Evolutionary conservation across 2,113 vertebrate species (phyloP), one percentile per base, ranked within the genome.

Genomic region (Martes martes): DNA sequence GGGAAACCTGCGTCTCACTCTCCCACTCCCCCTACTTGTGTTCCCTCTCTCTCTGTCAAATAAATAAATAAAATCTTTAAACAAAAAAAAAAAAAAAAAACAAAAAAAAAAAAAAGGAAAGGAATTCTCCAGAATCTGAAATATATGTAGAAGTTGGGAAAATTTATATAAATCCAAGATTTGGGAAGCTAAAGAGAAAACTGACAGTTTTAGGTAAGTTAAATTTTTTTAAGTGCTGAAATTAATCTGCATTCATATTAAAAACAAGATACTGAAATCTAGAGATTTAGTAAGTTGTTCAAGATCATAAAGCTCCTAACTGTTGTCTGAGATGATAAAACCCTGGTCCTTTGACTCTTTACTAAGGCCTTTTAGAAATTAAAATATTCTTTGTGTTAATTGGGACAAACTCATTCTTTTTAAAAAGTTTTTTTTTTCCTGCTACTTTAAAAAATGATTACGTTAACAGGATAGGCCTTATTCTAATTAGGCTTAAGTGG

Each of bases 101-200:
- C n/a, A n/a, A n/a, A 52, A 52, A 55, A 55, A 55, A 55, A 55
- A 55, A 55, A 18, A 55, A 52, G 16, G 15, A 52, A 52, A 52
- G 52, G 67, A 89, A 83, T 67, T 96, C 78, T 96, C 84, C 39
- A 81, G 24, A 94, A 87, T 84, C 50, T 82, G 59, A 95, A 89
- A 42, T 80, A 36, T 57, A 76, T 81, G 36, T 91, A 65, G 52
- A 79, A 95, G 24, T 88, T 93, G 65, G 42, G 45, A 95, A 92
- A 52, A 80, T 65, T 87, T 90, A 26, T 69, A 55, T 92, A 82
- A 96, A 91, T 52, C 73, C 21, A 94, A 47, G 65, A 69, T 97
- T 97, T 86, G 28, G 76, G 76, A 87, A 92, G 8, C 74, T 73
- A 74, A 84, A 65, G 69, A 93, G 73, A 97, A 95, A 92, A 94